These are phyloP conservation scores for Papilio xuthus DNA, from an alignment of 1,140 invertebrate species.

Conservation along the genomic window DNA sequence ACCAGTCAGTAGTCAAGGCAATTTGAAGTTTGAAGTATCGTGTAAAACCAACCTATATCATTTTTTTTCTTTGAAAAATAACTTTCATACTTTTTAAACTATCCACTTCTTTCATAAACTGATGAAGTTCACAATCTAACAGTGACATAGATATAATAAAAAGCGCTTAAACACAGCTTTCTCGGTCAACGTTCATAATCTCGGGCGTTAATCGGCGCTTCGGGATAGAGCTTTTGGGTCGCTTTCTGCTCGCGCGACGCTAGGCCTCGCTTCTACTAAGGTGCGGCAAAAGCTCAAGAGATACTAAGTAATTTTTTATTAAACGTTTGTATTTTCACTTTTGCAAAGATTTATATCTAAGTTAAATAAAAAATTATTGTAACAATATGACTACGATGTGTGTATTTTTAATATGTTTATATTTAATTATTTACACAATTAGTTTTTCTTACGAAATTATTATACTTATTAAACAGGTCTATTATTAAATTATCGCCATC, in stretches of 20 bases:
- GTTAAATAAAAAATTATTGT: too few relatives aligned
- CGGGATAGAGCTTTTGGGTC: conserved; percentile 45
- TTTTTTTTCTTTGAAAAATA: not conserved
- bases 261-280: conserved; percentile 32
- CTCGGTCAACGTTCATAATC: conserved; percentile 54
- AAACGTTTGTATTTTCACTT: not conserved
- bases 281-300: conserved; percentile 29
- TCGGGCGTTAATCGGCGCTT: conserved; percentile 48
- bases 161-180: conserved; percentile 55
- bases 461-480: not conserved
- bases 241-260: conserved; percentile 41
- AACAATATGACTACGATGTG: too few relatives aligned
- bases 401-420: not conserved
- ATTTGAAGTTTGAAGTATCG: not conserved
- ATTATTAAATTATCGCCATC: not conserved
- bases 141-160: conserved; percentile 44
- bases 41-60: not conserved
- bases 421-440: not conserved
- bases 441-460: not conserved
- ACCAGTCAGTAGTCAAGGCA: not conserved
- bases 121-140: not conserved
- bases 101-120: not conserved
- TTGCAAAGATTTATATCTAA: not conserved
- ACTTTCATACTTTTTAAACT: not conserved
- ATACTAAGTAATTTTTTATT: conserved; percentile 23